Base-by-base conservation (phyloP, 1,140 invertebrate species). In the Dryas iulia region DNA sequence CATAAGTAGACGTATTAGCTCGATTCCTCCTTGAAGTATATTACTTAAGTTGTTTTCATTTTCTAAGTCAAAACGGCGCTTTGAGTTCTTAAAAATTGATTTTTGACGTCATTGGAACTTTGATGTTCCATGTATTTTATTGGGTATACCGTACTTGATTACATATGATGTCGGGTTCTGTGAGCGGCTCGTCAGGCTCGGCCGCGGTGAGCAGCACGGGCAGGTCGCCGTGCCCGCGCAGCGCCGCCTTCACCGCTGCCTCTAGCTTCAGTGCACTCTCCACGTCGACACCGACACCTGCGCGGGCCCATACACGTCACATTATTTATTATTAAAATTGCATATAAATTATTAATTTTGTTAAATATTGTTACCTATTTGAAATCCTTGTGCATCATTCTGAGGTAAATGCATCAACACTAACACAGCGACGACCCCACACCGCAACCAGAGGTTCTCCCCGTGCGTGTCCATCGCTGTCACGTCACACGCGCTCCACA, bases 171-270 rank as follows among this genome's bases (percentile, higher is more conserved):
- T 59, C 78, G 10, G 79, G 77, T 70, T 78, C 56, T 14, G 79
- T 78, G 2, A 86, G 73, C 59, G 81, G 76, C 67, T 86, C 84
- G 39, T 59, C 31, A 1, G 77, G 77, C 58, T 79, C 77, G 18
- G 59, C 66, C 18, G 63, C 68, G 71, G 68, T 76, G 53, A 39
- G 64, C n/a, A 26, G 62, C 23, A 59, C 69, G 25, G 39, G 71
- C 76, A 23, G 47, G 10, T 23, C 59, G 6, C 18, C 35, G 39
- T 62, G 58, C 11, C 59, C 60, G n/a, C 54, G 31, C 72, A 79
- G 71, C 58, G 76, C 79, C 59, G 75, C 75, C 21, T 73, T 74
- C 58, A 74, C 69, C 24, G 71, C 77, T 64, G 76, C 77, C 57
- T 73, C 77, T 65, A 82, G 72, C 63, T 59, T 71, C 72, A 62